Conservation (phyloP, 1,140 invertebrate species). For the Plectus sambesii region DNA sequence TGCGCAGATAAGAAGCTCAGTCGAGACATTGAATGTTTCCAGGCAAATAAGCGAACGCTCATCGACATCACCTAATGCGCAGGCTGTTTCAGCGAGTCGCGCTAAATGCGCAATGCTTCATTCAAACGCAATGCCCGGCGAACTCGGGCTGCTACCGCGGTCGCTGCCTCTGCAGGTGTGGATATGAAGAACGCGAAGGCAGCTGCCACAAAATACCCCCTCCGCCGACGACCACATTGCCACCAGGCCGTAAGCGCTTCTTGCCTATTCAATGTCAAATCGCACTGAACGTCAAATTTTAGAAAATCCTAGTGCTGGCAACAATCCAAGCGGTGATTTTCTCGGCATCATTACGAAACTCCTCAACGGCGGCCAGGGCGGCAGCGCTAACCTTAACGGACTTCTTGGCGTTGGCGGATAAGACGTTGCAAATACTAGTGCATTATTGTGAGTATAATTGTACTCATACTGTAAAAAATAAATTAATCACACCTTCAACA, state of each 20-base stretch:
- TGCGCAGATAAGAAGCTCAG: conserved; percentile 37
- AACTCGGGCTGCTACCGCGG: conserved; percentile 43
- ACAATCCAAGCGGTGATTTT: conserved; percentile 11
- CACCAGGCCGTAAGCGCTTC: conserved; percentile 24
- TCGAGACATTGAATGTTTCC: background rate
- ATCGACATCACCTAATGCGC: conserved; percentile 40
- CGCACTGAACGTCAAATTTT: background rate
- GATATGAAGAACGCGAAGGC: conserved; percentile 26
- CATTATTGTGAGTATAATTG: too few species aligned
- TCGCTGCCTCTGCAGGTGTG: conserved; percentile 38
- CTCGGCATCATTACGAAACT: conserved; percentile 19
- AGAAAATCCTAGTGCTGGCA: conserved; percentile 10
- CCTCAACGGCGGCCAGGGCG: conserved; percentile 8
- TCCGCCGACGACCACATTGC: conserved; percentile 29
- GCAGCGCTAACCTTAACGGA: background rate
- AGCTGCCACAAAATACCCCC: conserved; percentile 34
- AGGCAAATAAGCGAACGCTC: too few species aligned
- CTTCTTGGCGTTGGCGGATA: too few species aligned
- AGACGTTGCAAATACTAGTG: too few species aligned
- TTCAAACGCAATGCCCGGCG: conserved; percentile 41
- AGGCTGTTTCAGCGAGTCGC: conserved; percentile 30
- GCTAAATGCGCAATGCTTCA: conserved; percentile 39
- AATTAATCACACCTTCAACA: too few species aligned
- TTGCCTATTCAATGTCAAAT: background rate
- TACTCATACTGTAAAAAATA: too few species aligned